Evolutionary conservation across 2,797 vertebrate genomes (phyloP).

Genomic region (Enteromius trimaculatus): DNA sequence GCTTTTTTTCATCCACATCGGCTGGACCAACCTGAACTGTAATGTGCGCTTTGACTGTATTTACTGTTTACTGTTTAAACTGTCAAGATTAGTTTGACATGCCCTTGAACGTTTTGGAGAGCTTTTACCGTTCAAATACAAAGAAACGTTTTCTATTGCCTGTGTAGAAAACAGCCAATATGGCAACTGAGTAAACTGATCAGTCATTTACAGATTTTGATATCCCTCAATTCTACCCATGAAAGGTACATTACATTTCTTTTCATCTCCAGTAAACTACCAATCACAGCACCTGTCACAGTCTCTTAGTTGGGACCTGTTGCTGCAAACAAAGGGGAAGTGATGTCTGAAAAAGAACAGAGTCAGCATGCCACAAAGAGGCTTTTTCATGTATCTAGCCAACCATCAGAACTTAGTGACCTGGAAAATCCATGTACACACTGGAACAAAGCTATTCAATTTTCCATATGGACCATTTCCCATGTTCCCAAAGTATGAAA

Average conservation of each 20-base stretch:
- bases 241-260: neutral
- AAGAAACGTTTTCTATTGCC: neutral
- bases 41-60: neutral
- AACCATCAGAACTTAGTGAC: constrained; percentile 56
- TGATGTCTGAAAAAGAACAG: constrained; percentile 26
- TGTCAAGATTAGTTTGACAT: neutral
- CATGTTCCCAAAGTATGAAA: neutral
- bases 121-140: neutral
- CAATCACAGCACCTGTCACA: neutral
- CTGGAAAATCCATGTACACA: constrained; percentile 67
- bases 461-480: constrained; percentile 20
- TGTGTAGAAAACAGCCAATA: neutral
- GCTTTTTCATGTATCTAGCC: constrained; percentile 20
- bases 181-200: neutral
- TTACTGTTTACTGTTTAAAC: neutral
- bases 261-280: neutral
- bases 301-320: constrained; percentile 33
- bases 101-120: neutral
- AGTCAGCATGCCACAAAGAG: constrained; percentile 29
- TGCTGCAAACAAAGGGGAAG: constrained; percentile 48
- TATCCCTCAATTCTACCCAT: neutral
- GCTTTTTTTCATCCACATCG: neutral
- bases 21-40: constrained; percentile 17
- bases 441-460: constrained; percentile 3
- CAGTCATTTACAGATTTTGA: neutral